Percentiles rank a stretch among this genome's conserved stretches.
Evolutionary conservation across 2,888 invertebrate genomes (phyloP).

Genomic region (Atethmia centrago): DNA sequence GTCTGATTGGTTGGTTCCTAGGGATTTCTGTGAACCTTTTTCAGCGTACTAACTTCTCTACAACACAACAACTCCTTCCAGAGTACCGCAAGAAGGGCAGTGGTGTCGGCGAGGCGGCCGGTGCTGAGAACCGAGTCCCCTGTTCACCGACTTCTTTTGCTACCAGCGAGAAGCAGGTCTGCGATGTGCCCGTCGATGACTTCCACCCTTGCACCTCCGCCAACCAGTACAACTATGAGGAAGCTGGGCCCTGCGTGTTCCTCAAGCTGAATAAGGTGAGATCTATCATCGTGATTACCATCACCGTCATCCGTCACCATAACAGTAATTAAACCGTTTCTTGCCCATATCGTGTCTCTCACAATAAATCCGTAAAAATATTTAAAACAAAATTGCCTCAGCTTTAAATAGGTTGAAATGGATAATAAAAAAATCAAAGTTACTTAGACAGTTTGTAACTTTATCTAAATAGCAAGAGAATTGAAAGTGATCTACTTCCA

Average conservation of each 20-base stretch:
- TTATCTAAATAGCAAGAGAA: neutral
- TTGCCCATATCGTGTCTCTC: too few relatives aligned
- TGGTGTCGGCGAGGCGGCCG: constrained; percentile 81
- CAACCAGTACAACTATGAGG: constrained; percentile 96
- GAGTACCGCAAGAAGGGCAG: constrained; percentile 89
- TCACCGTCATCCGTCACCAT: neutral
- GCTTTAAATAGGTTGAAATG: neutral
- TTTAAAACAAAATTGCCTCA: too few relatives aligned
- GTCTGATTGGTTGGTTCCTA: neutral
- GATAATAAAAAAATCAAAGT: neutral
- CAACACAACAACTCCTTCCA: constrained; percentile 59
- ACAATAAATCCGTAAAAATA: too few relatives aligned
- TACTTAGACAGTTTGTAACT: neutral
- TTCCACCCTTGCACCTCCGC: constrained; percentile 94
- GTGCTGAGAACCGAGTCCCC: constrained; percentile 91
- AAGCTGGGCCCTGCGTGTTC: constrained; percentile 98
- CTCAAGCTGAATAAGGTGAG: constrained; percentile 98
- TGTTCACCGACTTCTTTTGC: constrained; percentile 92
- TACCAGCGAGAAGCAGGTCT: constrained; percentile 93
- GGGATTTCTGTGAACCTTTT: neutral
- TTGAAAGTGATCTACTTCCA: too few relatives aligned
- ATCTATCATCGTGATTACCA: neutral
- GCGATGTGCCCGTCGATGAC: constrained; percentile 93
- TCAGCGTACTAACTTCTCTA: neutral
- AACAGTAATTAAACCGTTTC: too few relatives aligned